Evolutionary conservation across 1,140 invertebrate genomes (phyloP).

Genomic region (Harpegnathos saltator): DNA sequence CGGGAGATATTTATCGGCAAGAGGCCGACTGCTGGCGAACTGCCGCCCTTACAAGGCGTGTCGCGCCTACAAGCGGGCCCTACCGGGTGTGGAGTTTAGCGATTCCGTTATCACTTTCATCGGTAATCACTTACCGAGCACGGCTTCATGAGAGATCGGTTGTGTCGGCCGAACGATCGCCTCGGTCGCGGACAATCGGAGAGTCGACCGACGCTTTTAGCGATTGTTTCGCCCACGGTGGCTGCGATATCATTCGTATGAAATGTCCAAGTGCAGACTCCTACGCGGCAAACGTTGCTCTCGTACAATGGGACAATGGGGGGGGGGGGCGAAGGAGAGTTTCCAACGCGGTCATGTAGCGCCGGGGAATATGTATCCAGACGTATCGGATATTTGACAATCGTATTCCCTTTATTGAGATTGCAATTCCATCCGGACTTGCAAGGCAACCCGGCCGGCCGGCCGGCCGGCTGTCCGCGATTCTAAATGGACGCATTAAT

Average conservation of each 20-base stretch:
- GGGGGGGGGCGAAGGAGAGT: background rate
- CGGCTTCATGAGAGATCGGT: too few species aligned
- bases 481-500: slow-evolving; percentile 23
- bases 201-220: too few species aligned
- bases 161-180: background rate
- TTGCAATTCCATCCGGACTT: slow-evolving; percentile 47
- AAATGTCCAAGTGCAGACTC: background rate
- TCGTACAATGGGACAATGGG: background rate
- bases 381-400: slow-evolving; percentile 15
- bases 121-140: background rate
- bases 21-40: background rate
- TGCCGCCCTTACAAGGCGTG: background rate
- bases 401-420: slow-evolving; percentile 12
- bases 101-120: background rate
- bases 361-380: background rate
- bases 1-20: slow-evolving; percentile 3
- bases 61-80: too few species aligned
- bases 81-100: too few species aligned
- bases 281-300: background rate
- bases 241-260: background rate
- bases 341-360: background rate
- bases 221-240: too few species aligned
- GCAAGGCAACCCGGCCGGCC: background rate
- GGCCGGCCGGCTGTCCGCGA: background rate
- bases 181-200: too few species aligned